Base-by-base conservation (phyloP, 2,113 vertebrate genomes). In the Ceratotherium simum region DNA sequence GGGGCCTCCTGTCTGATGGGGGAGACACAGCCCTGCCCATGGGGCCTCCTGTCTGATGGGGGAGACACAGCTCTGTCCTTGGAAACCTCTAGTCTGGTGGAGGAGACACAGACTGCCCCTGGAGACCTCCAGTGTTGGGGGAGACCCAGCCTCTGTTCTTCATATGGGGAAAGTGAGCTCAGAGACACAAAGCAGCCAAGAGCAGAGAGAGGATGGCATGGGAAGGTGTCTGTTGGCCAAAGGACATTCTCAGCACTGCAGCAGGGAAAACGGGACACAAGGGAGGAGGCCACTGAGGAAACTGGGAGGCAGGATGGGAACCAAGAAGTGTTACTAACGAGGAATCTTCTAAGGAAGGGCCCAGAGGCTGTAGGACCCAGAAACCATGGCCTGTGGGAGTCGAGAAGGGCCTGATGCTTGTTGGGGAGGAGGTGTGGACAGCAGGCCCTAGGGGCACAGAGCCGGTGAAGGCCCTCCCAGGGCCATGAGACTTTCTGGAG, bases 341-440 rank as follows among this genome's bases (percentile, higher is more conserved):
- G 58, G 62, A 48, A 9, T 88, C 25, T 33, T 65, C 27, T 58
- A 6, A 36, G 75, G 25, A 42, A 4, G 16, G 51, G 5, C 20
- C 20, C 6, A 6, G 54, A n/a, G 54, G 33, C 51, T 1, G 0
- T 6, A 1, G 58, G 64, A 76, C 64, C 62, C 5, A 23, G 72
- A 31, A 27, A 56, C 29, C 78, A 56, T 20, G 75, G 33, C 54
- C 64, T 11, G 5, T 23, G 65, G 60, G 25, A 1, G 42, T 29
- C 6, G n/a, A n/a, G 72, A 29, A 25, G 27, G 3, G 14, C 14
- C 25, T 36, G 7, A 2, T 17, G 2, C 1, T 27, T 12, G 56
- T 17, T 86, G 39, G 62, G 12, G 20, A 8, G 36, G 20, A 13
- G 64, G 9, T 51, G 60, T 23, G 81, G 39, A 16, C 48, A 25